Conservation (phyloP, 2,888 invertebrate species). For the Epinotia ramella region DNA sequence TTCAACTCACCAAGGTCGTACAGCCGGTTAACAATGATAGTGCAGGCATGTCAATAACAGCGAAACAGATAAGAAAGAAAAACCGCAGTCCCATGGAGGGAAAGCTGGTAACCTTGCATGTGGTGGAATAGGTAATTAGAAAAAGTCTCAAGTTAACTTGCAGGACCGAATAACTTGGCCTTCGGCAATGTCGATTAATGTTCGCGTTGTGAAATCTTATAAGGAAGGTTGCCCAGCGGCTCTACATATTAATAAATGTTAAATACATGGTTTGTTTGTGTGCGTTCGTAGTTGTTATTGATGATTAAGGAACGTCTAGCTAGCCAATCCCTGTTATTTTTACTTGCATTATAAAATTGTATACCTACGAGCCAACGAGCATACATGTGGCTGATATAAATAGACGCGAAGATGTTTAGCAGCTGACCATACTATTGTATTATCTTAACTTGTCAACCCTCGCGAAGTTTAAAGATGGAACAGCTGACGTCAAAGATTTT, state of each 20-base stretch:
- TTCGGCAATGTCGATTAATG: conserved; percentile 57
- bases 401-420: too few species aligned
- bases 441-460: too few species aligned
- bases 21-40: conserved; percentile 20
- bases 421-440: too few species aligned
- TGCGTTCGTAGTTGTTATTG: conserved; percentile 5
- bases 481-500: too few species aligned
- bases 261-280: neutral
- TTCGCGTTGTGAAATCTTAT: conserved; percentile 59
- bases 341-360: neutral
- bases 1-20: conserved; percentile 24
- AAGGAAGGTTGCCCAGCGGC: conserved; percentile 57
- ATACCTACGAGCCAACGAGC: neutral
- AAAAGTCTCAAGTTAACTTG: conserved; percentile 30
- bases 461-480: too few species aligned
- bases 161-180: conserved; percentile 54
- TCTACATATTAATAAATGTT: conserved; percentile 25
- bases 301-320: neutral
- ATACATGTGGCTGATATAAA: too few species aligned
- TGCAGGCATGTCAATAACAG: conserved; percentile 19
- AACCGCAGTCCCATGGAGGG: conserved; percentile 22
- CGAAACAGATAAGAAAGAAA: conserved; percentile 32
- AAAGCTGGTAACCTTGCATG: conserved; percentile 31
- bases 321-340: neutral
- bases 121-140: conserved; percentile 30